A percentile compares a stretch with the other conserved stretches of the same genome.
Conservation (phyloP, 1,140 invertebrate species). For the Aricia agestis region DNA sequence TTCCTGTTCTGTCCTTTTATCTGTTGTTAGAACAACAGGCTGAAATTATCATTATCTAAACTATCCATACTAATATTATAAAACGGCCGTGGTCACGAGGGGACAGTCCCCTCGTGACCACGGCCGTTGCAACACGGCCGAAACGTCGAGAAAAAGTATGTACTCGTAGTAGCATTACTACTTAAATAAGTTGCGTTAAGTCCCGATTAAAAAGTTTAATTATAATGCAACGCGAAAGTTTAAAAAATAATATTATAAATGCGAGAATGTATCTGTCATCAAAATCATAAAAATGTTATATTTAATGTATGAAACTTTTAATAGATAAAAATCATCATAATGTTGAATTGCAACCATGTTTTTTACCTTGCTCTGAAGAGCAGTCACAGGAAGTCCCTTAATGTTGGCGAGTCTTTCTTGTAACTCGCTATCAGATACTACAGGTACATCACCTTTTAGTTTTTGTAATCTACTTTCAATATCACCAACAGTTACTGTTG, state of each 20-base stretch:
- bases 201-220: too few species aligned
- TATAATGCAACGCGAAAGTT: too few species aligned
- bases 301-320: too few species aligned
- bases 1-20: slow-evolving; percentile 78
- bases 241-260: not conserved
- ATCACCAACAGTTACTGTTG: slow-evolving; percentile 60
- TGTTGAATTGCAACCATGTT: not conserved
- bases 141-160: too few species aligned
- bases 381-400: slow-evolving; percentile 66
- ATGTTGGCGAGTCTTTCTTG: slow-evolving; percentile 76
- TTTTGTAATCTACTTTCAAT: slow-evolving; percentile 79
- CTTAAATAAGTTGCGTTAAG: too few species aligned
- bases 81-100: too few species aligned
- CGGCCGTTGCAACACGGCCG: too few species aligned
- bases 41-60: slow-evolving; percentile 32
- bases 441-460: slow-evolving; percentile 73
- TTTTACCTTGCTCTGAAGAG: slow-evolving; percentile 45
- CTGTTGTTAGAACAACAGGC: slow-evolving; percentile 48
- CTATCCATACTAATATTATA: not conserved
- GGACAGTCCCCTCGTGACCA: too few species aligned
- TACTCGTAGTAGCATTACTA: too few species aligned
- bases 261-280: too few species aligned
- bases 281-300: too few species aligned
- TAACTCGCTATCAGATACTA: slow-evolving; percentile 74
- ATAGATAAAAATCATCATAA: not conserved